Evolutionary conservation across 2,888 invertebrate genomes (phyloP).

Genomic region (Trachelus troglodyta): DNA sequence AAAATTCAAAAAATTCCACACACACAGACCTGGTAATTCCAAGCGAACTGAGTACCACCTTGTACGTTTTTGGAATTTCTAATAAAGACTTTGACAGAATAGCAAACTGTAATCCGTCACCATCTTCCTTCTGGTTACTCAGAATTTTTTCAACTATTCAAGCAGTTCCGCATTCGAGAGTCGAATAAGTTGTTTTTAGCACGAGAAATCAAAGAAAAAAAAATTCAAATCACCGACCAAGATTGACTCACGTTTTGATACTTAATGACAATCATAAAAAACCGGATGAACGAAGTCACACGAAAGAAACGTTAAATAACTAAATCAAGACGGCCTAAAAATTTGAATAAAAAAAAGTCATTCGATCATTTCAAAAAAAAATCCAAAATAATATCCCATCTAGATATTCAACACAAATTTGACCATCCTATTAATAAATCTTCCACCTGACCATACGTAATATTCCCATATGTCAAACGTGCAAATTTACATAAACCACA

Average conservation of each 20-base stretch:
- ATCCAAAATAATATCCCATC: neutral
- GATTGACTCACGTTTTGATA: neutral
- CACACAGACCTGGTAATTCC: neutral
- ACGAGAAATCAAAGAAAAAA: neutral
- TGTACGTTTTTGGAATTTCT: neutral
- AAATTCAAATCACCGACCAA: neutral
- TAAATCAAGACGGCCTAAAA: neutral
- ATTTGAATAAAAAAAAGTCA: neutral
- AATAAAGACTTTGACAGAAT: neutral
- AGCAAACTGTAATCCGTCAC: neutral
- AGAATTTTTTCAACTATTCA: neutral
- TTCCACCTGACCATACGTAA: neutral
- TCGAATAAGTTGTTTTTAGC: neutral
- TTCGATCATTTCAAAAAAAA: neutral
- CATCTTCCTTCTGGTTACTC: neutral
- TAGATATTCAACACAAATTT: neutral
- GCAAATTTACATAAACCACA: neutral
- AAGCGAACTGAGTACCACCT: neutral
- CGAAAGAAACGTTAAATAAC: neutral
- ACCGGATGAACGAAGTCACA: neutral
- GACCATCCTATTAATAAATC: neutral
- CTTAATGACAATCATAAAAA: neutral
- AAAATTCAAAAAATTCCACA: neutral
- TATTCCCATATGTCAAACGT: neutral
- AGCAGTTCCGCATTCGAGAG: neutral